Evolutionary conservation across 2,888 invertebrate genomes (phyloP).

Genomic region (Empis livida): DNA sequence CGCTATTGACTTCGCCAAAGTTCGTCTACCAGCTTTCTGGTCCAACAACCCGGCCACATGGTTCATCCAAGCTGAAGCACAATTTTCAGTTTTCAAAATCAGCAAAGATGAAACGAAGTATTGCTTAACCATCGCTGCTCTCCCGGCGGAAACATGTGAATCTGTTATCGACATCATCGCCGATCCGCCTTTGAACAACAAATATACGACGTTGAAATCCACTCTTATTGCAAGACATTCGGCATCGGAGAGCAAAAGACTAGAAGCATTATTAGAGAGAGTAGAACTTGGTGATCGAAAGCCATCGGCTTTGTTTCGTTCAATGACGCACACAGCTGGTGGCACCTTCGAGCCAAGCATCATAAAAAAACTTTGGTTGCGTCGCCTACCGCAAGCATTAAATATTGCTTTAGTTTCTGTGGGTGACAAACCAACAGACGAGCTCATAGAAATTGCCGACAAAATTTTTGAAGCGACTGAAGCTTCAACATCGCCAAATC

Average conservation of each 20-base stretch:
- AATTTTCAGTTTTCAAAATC: slow-evolving; percentile 1
- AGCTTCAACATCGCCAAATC: background rate
- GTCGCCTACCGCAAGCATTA: slow-evolving; percentile 3
- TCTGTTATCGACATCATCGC: slow-evolving; percentile 3
- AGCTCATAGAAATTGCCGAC: slow-evolving; percentile 2
- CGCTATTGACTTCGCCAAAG: background rate
- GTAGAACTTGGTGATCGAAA: slow-evolving; percentile 4
- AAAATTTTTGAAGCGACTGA: slow-evolving; percentile 4
- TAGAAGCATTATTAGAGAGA: slow-evolving; percentile 1
- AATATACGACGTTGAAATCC: background rate
- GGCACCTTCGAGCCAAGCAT: background rate
- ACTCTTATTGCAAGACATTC: slow-evolving; percentile 1
- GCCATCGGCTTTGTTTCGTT: slow-evolving; percentile 2
- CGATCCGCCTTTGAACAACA: slow-evolving; percentile 1
- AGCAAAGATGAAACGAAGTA: slow-evolving; percentile 3
- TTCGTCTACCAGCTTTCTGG: slow-evolving; percentile 3
- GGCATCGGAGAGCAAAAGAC: slow-evolving; percentile 1
- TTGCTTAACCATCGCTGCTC: slow-evolving; percentile 3
- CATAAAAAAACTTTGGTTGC: slow-evolving; percentile 2
- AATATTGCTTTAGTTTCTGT: slow-evolving; percentile 4
- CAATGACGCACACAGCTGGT: slow-evolving; percentile 4
- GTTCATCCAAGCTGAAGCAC: slow-evolving; percentile 6
- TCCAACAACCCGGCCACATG: background rate
- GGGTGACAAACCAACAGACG: slow-evolving; percentile 1
- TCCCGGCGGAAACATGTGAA: slow-evolving; percentile 3